Conservation (phyloP, 2,113 vertebrate genomes). For the Burhinus oedicnemus region DNA sequence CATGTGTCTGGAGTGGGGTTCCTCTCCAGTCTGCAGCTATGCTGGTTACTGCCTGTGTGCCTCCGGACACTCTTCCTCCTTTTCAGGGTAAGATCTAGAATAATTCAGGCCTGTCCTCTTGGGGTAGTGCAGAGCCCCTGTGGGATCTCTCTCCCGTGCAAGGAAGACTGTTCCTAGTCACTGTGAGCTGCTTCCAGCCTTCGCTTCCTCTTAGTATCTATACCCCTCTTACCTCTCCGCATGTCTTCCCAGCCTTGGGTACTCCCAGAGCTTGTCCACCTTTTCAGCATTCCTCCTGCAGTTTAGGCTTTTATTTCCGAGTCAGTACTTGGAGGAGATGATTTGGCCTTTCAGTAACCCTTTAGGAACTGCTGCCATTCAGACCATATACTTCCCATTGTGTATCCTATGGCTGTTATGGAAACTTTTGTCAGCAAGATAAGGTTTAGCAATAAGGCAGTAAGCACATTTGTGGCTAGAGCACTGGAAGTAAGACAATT, state of each 20-base stretch:
- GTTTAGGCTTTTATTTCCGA: neutral
- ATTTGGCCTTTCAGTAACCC: neutral
- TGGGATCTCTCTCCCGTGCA: neutral
- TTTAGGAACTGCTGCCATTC: neutral
- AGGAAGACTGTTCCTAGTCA: neutral
- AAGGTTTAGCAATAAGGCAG: neutral
- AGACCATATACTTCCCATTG: neutral
- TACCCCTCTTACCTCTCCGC: accelerated
- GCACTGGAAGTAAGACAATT: neutral
- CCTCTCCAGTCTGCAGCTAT: neutral
- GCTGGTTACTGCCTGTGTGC: neutral
- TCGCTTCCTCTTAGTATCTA: neutral
- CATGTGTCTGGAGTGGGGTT: accelerated
- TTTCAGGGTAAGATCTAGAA: no score
- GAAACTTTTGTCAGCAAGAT: neutral
- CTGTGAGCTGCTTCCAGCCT: neutral
- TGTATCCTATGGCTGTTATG: neutral
- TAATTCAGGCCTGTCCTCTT: neutral
- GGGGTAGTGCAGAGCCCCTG: neutral
- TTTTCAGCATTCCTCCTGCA: neutral
- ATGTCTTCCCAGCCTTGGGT: neutral
- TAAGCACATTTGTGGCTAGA: neutral
- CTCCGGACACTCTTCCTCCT: neutral
- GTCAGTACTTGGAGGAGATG: neutral
- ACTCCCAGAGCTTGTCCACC: neutral